Evolutionary conservation across 2,113 vertebrate genomes (phyloP).

Genomic region (Corvus moneduloides): DNA sequence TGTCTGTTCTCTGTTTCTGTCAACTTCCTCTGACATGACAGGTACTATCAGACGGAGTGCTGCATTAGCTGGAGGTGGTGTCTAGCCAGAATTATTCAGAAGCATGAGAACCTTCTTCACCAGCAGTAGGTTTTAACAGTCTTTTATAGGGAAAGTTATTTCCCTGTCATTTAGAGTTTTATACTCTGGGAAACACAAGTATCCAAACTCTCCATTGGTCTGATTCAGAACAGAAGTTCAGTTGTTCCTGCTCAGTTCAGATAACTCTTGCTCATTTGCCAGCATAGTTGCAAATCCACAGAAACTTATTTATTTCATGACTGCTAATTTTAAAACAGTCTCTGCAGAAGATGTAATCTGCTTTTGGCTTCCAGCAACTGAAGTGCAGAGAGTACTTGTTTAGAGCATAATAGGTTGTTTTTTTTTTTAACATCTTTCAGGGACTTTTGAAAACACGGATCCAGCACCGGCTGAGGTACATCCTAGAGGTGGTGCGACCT

Average conservation of each 20-base stretch:
- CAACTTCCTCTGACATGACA: not conserved
- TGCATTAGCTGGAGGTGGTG: not conserved
- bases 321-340: not conserved
- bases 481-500: conserved; percentile 89
- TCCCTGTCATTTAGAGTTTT: not conserved
- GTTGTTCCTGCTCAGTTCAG: not conserved
- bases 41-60: not conserved
- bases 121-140: not conserved
- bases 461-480: conserved; percentile 88
- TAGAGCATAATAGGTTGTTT: not conserved
- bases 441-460: conserved; percentile 91
- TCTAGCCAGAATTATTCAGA: not conserved
- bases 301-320: not conserved
- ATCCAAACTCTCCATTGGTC: not conserved
- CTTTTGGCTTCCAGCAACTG: not conserved
- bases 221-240: not conserved
- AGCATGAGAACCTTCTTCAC: not conserved
- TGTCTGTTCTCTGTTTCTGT: not conserved
- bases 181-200: not conserved
- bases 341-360: not conserved
- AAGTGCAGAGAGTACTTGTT: not conserved
- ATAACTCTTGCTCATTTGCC: not conserved
- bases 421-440: conserved; percentile 55
- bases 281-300: not conserved
- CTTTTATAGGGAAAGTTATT: not conserved